Percentiles rank a stretch among this genome's conserved stretches.
These are phyloP conservation scores for Belonocnema kinseyi DNA, from an alignment of 1,140 invertebrate species.

Conservation along the genomic window DNA sequence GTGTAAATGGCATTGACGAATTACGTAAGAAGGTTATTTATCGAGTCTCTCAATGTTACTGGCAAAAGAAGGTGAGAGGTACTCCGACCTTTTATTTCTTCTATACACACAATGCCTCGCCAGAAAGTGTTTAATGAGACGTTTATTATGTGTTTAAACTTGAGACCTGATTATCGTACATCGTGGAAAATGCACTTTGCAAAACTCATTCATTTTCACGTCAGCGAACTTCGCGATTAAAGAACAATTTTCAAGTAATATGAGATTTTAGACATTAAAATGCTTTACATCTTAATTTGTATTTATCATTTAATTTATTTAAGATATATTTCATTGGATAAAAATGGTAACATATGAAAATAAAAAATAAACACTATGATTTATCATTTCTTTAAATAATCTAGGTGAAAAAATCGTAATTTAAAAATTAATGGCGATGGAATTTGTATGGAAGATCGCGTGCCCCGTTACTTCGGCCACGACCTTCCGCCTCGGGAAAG, in stretches of 20 bases:
- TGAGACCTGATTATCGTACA: background rate
- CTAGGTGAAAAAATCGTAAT: background rate
- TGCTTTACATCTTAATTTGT: no score
- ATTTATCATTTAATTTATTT: no score
- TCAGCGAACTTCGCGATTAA: background rate
- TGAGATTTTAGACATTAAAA: no score
- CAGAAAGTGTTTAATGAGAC: constrained; percentile 1
- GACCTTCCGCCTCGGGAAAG: constrained; percentile 43
- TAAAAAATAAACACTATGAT: background rate
- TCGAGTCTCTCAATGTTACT: constrained; percentile 44
- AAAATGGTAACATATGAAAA: background rate
- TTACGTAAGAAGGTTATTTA: constrained; percentile 47
- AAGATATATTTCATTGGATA: no score
- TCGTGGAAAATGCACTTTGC: background rate
- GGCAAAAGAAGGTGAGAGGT: constrained; percentile 51
- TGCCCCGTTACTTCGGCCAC: constrained; percentile 46
- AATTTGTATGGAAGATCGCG: constrained; percentile 27
- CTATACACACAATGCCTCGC: constrained; percentile 7
- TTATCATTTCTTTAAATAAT: no score
- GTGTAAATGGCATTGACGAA: constrained; percentile 39
- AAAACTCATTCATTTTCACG: background rate
- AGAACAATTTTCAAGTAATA: background rate
- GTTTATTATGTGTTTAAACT: background rate
- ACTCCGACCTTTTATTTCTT: constrained; percentile 48
- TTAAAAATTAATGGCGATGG: constrained; percentile 24